phyloP scores from a whole-genome alignment of 2,888 invertebrate genomes.

The Meiosimyza platycephala region DNA sequence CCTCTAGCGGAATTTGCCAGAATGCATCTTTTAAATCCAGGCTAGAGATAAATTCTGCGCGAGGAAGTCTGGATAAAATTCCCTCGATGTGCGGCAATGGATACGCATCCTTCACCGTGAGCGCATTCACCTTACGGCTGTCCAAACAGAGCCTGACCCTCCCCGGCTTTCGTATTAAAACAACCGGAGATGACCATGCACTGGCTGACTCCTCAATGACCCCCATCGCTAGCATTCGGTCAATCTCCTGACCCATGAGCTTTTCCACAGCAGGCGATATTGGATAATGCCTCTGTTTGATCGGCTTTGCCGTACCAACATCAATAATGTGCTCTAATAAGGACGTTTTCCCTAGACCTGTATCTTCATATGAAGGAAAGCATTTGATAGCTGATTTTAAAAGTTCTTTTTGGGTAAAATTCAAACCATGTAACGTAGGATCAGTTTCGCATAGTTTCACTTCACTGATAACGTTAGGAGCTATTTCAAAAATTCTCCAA shows the following conservation, averaged over 20 bases:
- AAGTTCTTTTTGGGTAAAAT: not conserved
- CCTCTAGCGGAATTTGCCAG: conserved; percentile 32
- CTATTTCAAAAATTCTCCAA: too few species aligned
- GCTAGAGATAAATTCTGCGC: conserved; percentile 36
- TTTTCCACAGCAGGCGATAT: conserved; percentile 43
- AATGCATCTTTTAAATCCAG: conserved; percentile 38
- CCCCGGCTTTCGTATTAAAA: conserved; percentile 50
- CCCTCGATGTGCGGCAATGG: conserved; percentile 42
- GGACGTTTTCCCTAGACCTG: conserved; percentile 40
- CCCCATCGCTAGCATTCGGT: conserved; percentile 52
- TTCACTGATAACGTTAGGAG: too few species aligned
- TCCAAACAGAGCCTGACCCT: conserved; percentile 52
- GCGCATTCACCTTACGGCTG: conserved; percentile 51
- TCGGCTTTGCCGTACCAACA: conserved; percentile 37
- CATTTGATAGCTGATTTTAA: conserved; percentile 15
- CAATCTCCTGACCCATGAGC: conserved; percentile 49
- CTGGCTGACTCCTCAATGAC: conserved; percentile 55
- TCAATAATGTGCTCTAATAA: conserved; percentile 41
- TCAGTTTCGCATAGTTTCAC: not conserved
- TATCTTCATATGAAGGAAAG: conserved; percentile 39
- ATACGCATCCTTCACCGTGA: conserved; percentile 45
- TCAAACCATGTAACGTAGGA: not conserved
- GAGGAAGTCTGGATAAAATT: conserved; percentile 37
- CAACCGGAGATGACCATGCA: conserved; percentile 54
- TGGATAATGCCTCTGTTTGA: conserved; percentile 44